These are phyloP conservation scores for Onychomys arenicola DNA, from an alignment of 2,797 vertebrate species.

Conservation along the genomic window DNA sequence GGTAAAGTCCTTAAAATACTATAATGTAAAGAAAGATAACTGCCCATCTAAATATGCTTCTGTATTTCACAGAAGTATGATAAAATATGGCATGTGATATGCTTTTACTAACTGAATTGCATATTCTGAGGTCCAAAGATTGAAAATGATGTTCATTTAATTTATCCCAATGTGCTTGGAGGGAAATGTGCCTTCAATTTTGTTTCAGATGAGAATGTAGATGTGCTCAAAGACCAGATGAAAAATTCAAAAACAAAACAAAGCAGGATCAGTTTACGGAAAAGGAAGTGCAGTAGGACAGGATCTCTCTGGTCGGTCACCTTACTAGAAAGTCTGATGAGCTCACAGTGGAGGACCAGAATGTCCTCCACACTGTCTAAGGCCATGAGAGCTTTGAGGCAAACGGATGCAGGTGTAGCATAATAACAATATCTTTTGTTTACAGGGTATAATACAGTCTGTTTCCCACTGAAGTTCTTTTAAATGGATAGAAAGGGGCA, in stretches of 20 bases:
- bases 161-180: background rate
- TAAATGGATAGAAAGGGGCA: constrained; percentile 20
- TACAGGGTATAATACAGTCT: background rate
- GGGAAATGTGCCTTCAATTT: constrained; percentile 60
- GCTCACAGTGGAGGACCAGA: background rate
- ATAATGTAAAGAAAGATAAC: constrained; percentile 37
- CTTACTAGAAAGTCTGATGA: background rate
- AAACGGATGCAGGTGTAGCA: constrained; percentile 4
- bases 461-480: constrained; percentile 14
- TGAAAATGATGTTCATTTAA: constrained; percentile 20
- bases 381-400: background rate
- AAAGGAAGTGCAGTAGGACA: background rate
- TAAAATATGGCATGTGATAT: background rate
- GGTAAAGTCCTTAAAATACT: constrained; percentile 14
- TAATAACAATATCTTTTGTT: constrained; percentile 52
- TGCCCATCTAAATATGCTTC: constrained; percentile 42
- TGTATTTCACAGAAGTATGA: background rate
- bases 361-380: background rate
- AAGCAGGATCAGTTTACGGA: constrained; percentile 17
- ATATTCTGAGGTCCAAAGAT: constrained; percentile 39
- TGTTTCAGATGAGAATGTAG: constrained; percentile 41
- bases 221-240: constrained; percentile 64
- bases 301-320: background rate
- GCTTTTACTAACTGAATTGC: constrained; percentile 49
- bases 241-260: constrained; percentile 27